Base-by-base conservation (phyloP, 1,140 invertebrate genomes). In the Arion vulgaris region DNA sequence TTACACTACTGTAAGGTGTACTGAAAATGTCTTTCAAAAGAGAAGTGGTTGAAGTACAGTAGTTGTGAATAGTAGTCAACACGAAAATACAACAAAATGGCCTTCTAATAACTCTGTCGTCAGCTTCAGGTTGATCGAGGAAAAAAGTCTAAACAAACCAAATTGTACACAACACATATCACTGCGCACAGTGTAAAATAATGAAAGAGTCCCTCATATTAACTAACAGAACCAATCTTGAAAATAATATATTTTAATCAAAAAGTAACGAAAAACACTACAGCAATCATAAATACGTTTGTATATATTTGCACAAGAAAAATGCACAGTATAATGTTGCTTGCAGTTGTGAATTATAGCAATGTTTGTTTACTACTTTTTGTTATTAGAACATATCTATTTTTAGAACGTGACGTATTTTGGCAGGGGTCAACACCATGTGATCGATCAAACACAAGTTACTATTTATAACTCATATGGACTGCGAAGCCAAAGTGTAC, bases 61-160 rank as follows among this genome's bases (percentile, higher is more conserved):
- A 72, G 38, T 41, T 72, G 5, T 72, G 41, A 72, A 72, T 1
- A 72, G 2, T 72, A n/a, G n/a, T 23, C 9, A 9, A 72, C 23
- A 72, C 34, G 28, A 39, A 72, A 72, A 39, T 26, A n/a, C 11
- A 2, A 75, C 73, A 75, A 75, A n/a, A 75, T 75, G 73, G 73
- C 73, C 41, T 49, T 19, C 36, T 11, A 32, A 7, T n/a, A n/a
- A 51, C n/a, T 49, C 73, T 49, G 9, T 75, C 41, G 23, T 72
- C 71, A 41, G 39, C 28, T 34, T 32, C 4, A 28, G 11, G 7
- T 2, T 28, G 2, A 32, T n/a, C 2, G 7, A 66, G 62, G 28
- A 0, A 7, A 72, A 45, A 45, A 49, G 73, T 45, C 73, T 49
- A 75, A 75, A 75, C 73, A 75, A 75, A 75, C 45, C 73, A 28